Evolutionary conservation across 1,140 invertebrate genomes (phyloP), one percentile per base, ranked within the genome.

Genomic region (Papilio machaon): DNA sequence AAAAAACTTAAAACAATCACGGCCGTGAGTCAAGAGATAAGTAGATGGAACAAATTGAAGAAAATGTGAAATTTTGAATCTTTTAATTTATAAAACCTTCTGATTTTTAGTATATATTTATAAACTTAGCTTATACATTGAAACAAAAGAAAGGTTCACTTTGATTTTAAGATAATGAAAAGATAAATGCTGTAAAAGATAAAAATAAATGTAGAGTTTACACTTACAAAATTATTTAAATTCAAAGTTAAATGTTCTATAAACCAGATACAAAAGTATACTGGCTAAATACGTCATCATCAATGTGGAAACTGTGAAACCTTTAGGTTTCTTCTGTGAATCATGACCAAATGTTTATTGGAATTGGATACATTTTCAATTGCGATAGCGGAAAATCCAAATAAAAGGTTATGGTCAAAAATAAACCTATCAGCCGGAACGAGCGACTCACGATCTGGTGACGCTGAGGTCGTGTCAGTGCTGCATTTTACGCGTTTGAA

Each of bases 361-460:
- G 23, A 64, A 30, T 35, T 64, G 17, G 17, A 58, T 58, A 64
- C 23, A 64, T 64, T 64, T 64, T 64, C 60, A 30, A 64, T 30
- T 64, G 60, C 11, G 58, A 60, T 64, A 5, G 19, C 30, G 64
- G 64, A 30, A 70, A 70, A 70, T 70, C 64, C 64, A 35, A 70
- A 13, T 11, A 38, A 70, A 70, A 70, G 64, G 64, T 70, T 70
- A 35, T 35, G 64, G 64, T 70, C 64, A 35, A 70, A 67, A 70
- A 70, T 70, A 70, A 70, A 70, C 23, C 30, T 35, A 70, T 70
- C 30, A 13, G 60, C 64, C 30, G 64, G 23, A 15, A 15, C 64
- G 30, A 38, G 64, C 64, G 30, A 70, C 64, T 70, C 64, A 70
- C 64, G 64, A 70, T 70, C 64, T 70, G 64, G 30, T 70, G 64